Conservation (phyloP, 2,797 vertebrate species). For the Artibeus jamaicensis region DNA sequence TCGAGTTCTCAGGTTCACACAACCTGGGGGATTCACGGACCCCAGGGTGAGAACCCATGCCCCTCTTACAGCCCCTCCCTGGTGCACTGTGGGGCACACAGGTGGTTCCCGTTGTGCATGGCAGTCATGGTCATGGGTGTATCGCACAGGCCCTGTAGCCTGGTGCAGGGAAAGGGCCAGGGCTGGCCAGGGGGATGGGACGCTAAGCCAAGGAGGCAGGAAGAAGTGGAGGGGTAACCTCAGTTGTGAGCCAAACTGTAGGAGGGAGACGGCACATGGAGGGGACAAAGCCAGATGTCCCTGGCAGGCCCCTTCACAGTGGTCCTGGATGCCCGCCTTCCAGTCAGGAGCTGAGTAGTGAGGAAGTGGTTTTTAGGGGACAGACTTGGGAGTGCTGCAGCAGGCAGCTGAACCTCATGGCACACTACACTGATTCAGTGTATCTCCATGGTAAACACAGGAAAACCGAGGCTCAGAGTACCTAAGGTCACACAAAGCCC, state of each 20-base stretch:
- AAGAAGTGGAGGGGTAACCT: background rate
- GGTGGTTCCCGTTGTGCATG: background rate
- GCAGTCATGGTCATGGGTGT: background rate
- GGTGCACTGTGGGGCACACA: background rate
- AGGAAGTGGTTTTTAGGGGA: background rate
- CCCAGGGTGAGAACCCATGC: background rate
- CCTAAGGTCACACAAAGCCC: too few species aligned
- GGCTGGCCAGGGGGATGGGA: background rate
- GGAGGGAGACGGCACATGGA: background rate
- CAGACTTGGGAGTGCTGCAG: background rate
- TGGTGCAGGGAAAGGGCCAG: background rate
- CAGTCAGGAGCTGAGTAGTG: background rate
- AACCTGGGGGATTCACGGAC: background rate
- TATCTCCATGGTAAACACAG: background rate
- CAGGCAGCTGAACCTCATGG: background rate
- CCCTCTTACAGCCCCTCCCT: background rate
- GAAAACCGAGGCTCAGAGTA: background rate
- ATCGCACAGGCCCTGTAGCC: background rate
- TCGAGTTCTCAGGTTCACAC: background rate
- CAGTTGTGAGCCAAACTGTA: background rate
- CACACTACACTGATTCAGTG: background rate
- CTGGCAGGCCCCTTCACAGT: background rate
- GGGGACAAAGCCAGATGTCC: background rate
- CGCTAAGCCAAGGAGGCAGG: background rate
- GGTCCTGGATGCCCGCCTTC: background rate